Conservation (phyloP, 2,113 vertebrate species). For the Mus spicilegus region DNA sequence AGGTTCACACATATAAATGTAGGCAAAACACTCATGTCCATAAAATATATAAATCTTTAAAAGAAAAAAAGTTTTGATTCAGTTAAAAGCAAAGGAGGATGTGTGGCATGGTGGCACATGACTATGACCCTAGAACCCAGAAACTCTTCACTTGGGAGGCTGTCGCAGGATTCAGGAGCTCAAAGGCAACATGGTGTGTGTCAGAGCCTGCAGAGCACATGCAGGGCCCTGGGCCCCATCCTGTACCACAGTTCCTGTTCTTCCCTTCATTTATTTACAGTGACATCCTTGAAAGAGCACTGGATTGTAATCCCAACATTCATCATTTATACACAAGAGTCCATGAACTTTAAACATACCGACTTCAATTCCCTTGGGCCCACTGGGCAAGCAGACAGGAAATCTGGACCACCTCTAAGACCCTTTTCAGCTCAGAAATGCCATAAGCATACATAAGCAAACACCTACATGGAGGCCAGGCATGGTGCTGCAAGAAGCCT, state of each 20-base stretch:
- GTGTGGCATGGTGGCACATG: not conserved
- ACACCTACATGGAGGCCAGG: not conserved
- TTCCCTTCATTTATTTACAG: not conserved
- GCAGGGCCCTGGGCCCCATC: not conserved
- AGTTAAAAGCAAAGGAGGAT: not conserved
- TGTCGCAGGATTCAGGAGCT: not conserved
- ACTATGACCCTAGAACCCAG: not conserved
- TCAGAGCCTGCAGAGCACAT: not conserved
- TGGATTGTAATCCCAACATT: not conserved
- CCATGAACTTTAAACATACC: conserved; percentile 26
- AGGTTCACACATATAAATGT: not conserved
- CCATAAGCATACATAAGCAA: not conserved
- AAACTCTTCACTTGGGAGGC: not conserved
- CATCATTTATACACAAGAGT: not conserved
- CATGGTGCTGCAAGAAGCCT: not conserved
- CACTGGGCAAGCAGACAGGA: not conserved
- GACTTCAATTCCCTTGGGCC: not conserved
- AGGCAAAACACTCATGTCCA: not conserved
- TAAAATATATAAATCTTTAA: not conserved
- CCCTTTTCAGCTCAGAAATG: conserved; percentile 3
- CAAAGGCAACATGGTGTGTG: not conserved
- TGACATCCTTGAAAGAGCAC: not conserved
- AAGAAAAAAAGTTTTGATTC: not conserved
- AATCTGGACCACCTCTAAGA: not conserved
- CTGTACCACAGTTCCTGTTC: not conserved